phyloP scores from a whole-genome alignment of 2,797 vertebrate genomes.

The Lindbergichthys nudifrons region DNA sequence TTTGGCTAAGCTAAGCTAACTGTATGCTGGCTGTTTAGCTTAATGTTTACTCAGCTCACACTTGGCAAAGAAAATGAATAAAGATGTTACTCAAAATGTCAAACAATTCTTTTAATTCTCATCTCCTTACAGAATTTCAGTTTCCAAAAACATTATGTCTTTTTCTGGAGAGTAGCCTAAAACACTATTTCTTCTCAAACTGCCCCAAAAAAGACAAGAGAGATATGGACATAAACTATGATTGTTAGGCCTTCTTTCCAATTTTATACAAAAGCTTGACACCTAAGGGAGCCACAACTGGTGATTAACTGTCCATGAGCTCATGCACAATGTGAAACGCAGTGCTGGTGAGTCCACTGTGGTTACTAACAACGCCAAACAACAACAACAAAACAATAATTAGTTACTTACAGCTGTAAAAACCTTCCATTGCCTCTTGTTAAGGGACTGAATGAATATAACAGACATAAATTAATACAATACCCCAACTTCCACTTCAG shows the following conservation, averaged over 20 bases:
- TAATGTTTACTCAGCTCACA: no score
- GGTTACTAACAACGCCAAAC: slow-evolving; percentile 17
- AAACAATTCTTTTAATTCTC: not conserved
- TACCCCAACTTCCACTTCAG: slow-evolving; percentile 22
- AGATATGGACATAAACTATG: slow-evolving; percentile 11
- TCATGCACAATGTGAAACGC: slow-evolving; percentile 18
- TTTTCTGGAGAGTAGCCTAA: not conserved
- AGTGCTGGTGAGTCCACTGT: not conserved
- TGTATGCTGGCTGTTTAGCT: not conserved
- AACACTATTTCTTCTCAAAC: not conserved
- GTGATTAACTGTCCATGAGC: slow-evolving; percentile 28
- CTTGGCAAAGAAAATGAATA: not conserved
- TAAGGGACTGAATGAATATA: slow-evolving; percentile 14
- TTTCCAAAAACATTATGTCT: not conserved
- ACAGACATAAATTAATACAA: slow-evolving; percentile 38
- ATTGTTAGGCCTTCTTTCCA: not conserved
- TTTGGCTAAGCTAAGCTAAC: not conserved
- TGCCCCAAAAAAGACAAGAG: not conserved
- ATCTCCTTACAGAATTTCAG: not conserved
- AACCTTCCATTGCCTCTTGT: slow-evolving; percentile 16
- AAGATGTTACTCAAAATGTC: not conserved
- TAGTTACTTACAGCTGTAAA: slow-evolving; percentile 31
- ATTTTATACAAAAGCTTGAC: slow-evolving; percentile 18
- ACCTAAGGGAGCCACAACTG: slow-evolving; percentile 5
- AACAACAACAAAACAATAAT: slow-evolving; percentile 5